Conservation (phyloP, 2,113 vertebrate genomes). For the Polypterus bichir region DNA sequence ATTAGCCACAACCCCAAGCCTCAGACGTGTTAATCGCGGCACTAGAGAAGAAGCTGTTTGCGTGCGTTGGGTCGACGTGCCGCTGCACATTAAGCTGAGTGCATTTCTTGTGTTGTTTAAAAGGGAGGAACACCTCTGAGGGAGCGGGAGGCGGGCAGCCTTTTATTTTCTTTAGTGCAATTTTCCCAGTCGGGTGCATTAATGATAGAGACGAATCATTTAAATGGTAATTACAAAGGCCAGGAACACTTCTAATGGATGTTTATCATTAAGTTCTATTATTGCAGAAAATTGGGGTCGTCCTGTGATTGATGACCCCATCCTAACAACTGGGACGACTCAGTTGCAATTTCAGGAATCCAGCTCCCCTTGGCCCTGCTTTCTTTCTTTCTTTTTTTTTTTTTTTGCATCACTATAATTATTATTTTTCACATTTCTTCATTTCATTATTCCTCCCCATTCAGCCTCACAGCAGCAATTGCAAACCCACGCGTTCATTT, state of each 20-base stretch:
- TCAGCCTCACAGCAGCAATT: background rate
- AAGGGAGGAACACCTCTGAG: background rate
- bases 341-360: background rate
- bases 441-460: background rate
- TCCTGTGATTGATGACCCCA: constrained; percentile 25
- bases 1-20: background rate
- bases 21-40: background rate
- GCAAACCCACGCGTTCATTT: background rate
- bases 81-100: background rate
- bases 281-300: constrained; percentile 35
- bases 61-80: background rate
- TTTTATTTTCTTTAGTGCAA: constrained; percentile 13
- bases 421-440: background rate
- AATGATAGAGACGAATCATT: constrained; percentile 33
- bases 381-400: background rate
- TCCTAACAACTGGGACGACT: background rate
- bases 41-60: constrained; percentile 11
- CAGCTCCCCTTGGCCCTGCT: background rate
- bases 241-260: constrained; percentile 43
- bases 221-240: constrained; percentile 54
- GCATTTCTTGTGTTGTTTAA: background rate
- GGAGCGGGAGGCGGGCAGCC: background rate
- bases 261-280: constrained; percentile 48
- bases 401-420: background rate
- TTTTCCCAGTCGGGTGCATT: constrained; percentile 36